Evolutionary conservation across 2,113 vertebrate genomes (phyloP).

Genomic region (Illadopsis cleaveri): DNA sequence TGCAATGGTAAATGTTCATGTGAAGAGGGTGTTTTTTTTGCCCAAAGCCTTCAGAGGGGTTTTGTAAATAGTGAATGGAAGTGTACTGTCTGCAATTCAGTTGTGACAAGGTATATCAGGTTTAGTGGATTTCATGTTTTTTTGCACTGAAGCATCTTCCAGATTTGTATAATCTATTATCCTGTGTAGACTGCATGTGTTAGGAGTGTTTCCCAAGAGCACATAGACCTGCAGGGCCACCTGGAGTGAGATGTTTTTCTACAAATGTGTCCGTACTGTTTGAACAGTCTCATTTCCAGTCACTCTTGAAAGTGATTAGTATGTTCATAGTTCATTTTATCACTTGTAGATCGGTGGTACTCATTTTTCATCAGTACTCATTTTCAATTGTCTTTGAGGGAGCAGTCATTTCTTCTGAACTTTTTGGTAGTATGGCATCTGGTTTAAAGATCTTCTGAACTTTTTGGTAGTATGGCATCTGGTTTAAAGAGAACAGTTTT

Average conservation of each 20-base stretch:
- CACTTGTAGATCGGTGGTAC: neutral
- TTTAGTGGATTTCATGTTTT: neutral
- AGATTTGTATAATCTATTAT: neutral
- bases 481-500: neutral
- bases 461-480: neutral
- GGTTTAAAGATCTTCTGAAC: neutral
- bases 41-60: neutral
- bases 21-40: neutral
- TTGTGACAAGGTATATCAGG: neutral
- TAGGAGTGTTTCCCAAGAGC: neutral
- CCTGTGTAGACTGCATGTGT: neutral
- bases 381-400: neutral
- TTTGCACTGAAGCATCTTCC: neutral
- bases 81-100: neutral
- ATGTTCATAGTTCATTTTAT: neutral
- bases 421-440: neutral
- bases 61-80: neutral
- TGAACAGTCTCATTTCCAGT: neutral
- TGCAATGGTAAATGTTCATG: fast-evolving
- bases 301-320: neutral
- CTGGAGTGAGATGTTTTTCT: neutral
- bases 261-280: neutral
- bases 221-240: neutral
- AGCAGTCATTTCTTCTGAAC: neutral
- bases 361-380: neutral